phyloP scores from a whole-genome alignment of 2,888 invertebrate genomes.

The Furcula furcula region DNA sequence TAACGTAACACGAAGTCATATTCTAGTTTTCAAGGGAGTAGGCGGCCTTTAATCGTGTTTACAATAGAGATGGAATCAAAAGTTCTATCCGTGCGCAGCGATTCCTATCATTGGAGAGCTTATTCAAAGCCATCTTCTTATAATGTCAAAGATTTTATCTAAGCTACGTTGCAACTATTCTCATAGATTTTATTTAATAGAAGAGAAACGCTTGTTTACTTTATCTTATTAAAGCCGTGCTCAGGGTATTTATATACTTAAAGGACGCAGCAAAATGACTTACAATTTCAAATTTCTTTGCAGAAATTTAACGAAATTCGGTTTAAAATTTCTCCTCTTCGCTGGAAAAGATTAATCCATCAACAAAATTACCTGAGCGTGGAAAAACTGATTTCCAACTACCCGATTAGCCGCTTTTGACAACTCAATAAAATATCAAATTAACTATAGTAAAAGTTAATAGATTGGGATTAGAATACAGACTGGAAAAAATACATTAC shows the following conservation, averaged over 20 bases:
- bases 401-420: slow-evolving; percentile 30
- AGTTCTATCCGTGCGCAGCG: slow-evolving; percentile 37
- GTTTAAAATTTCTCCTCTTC: slow-evolving; percentile 10
- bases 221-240: slow-evolving; percentile 5
- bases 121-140: slow-evolving; percentile 38
- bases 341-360: slow-evolving; percentile 21
- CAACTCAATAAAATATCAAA: too few species aligned
- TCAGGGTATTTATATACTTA: slow-evolving; percentile 4
- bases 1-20: too few species aligned
- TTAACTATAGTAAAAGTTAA: too few species aligned
- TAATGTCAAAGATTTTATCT: slow-evolving; percentile 42
- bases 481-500: too few species aligned
- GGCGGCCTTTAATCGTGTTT: slow-evolving; percentile 5
- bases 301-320: slow-evolving; percentile 8
- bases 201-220: slow-evolving; percentile 18
- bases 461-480: too few species aligned
- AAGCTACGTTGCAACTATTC: slow-evolving; percentile 22
- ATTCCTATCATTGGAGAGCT: slow-evolving; percentile 45
- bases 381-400: slow-evolving; percentile 27
- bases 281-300: neutral
- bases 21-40: neutral
- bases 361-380: slow-evolving; percentile 28
- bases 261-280: neutral
- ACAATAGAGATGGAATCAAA: slow-evolving; percentile 44
- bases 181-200: slow-evolving; percentile 30